Base-by-base conservation (phyloP, 2,113 vertebrate genomes). In the Mystacornis crossleyi region DNA sequence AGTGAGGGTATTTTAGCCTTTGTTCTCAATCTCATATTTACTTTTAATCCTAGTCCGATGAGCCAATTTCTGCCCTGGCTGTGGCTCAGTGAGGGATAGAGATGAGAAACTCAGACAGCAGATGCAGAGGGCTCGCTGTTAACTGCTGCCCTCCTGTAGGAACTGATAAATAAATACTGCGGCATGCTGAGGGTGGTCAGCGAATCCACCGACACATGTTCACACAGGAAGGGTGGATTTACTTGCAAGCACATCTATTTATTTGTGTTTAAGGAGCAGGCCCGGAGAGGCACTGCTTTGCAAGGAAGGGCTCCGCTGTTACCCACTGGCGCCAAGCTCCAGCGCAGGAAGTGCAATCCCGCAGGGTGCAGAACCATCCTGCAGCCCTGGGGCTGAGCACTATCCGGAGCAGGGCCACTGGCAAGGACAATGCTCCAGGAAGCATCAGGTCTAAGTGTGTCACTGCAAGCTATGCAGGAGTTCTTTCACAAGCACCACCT, bases 111-210 rank as follows among this genome's bases (percentile, higher is more conserved):
- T 60, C 40, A 54, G 71, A 19, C 26, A 80, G 60, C 54, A 64
- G 33, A 60, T 65, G 34, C 61, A 65, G 36, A 84, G 47, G 57
- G n/a, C 20, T 86, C 21, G 43, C 62, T 74, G 50, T 62, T 86
- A 88, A 83, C 67, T 73, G 67, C 51, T 54, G 58, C 42, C 75
- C 83, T 89, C 50, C 66, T 18, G 66, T 3, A 65, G 77, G 64
- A 73, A 9, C 65, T 40, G 95, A 77, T 62, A 83, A 93, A 87
- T 54, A 85, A 93, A 83, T 57, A 81, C 33, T 25, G 18, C 29
- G 4, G 92, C 92, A 43, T 80, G 74, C 65, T 21, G 73, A 88
- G 91, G 94, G 91, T 78, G 90, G 91, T 74, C 87, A 95, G 75
- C 18, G 5, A 64, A 88, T 64, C 84, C 85, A 51, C 82, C 9